A percentile compares a stretch with the other conserved stretches of the same genome.
These are phyloP conservation scores for Oncopodura yosiiana DNA, from an alignment of 1,140 invertebrate genomes.

Conservation along the genomic window DNA sequence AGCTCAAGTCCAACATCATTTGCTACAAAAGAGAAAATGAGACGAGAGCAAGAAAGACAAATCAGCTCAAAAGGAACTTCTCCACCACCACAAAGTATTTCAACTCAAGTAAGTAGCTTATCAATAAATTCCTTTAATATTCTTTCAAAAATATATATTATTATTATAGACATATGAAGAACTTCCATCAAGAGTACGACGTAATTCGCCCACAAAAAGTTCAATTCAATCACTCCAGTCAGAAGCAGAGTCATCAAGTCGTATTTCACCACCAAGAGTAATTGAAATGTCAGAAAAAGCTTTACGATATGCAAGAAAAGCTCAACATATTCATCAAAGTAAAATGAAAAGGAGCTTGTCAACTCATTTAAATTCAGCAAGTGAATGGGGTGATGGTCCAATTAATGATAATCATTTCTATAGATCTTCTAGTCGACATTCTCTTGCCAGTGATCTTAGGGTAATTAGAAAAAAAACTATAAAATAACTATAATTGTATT, in stretches of 20 bases:
- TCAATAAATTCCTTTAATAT: not conserved
- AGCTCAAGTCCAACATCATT: not conserved
- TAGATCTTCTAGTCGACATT: slow-evolving; percentile 52
- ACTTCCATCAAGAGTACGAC: slow-evolving; percentile 11
- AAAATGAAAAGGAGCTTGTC: slow-evolving; percentile 45
- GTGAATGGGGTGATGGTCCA: slow-evolving; percentile 36
- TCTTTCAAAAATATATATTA: not conserved
- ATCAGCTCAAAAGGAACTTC: slow-evolving; percentile 53
- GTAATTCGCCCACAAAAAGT: slow-evolving; percentile 22
- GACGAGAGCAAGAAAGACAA: not conserved
- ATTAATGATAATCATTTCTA: slow-evolving; percentile 34
- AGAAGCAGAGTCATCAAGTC: not conserved
- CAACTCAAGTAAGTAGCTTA: slow-evolving; percentile 60
- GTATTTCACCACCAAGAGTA: not conserved
- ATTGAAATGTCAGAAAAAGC: slow-evolving; percentile 35
- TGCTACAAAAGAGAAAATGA: not conserved
- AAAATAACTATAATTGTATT: not conserved
- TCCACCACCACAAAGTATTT: slow-evolving; percentile 72
- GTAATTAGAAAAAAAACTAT: slow-evolving; percentile 42
- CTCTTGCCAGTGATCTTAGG: slow-evolving; percentile 53
- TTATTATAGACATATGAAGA: slow-evolving; percentile 29
- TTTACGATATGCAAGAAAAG: slow-evolving; percentile 27
- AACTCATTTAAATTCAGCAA: slow-evolving; percentile 38
- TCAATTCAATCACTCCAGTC: slow-evolving; percentile 17
- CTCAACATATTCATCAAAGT: slow-evolving; percentile 20